Base-by-base conservation (phyloP, 2,797 vertebrate genomes). In the Neopelma chrysocephalum region DNA sequence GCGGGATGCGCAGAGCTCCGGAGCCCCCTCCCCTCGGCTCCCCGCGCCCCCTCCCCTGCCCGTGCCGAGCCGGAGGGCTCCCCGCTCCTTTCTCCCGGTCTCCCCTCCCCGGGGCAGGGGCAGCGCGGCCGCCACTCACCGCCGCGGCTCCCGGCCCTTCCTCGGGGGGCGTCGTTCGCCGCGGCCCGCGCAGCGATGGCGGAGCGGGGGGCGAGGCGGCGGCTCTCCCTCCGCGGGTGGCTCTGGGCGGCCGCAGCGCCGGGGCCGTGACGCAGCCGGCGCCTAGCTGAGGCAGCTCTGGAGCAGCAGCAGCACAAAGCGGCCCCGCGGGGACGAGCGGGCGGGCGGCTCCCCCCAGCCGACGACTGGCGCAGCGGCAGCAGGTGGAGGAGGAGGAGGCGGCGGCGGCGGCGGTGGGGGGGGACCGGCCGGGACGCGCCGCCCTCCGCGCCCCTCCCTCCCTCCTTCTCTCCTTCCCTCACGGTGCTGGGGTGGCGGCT, bases 181-280 rank as follows among this genome's bases (percentile, higher is more conserved):
- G 84, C 60, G 84, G 71, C 88, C 88, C 80, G 80, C 80, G 82
- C 85, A 36, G 91, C 89, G 85, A 87, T 92, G 86, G 82, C 89
- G 91, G 82, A 80, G 75, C 34, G 45, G 77, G 66, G 62, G 66
- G 53, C 72, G 72, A 79, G 72, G 72, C 81, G 56, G 54, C 58
- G 29, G 82, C 68, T 83, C 43, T 93, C 51, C 40, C 77, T 82
- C 68, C 15, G 80, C 58, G 71, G 83, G 72, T 31, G 40, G 22
- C 61, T 60, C 51, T 31, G 20, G 47, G 78, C 87, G 53, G 90
- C 77, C 66, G 83, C 93, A 65, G 69, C 75, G 61, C 50, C 80
- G 23, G 86, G 38, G 73, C 79, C 77, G 89, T 94, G 96, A 94
- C 87, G 93, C 96, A 96, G 77, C 83, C 93, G 53, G 87, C 90